Evolutionary conservation across 2,797 vertebrate species (phyloP), one percentile per base, ranked within the genome.

Genomic region (Smutsia temminckii): DNA sequence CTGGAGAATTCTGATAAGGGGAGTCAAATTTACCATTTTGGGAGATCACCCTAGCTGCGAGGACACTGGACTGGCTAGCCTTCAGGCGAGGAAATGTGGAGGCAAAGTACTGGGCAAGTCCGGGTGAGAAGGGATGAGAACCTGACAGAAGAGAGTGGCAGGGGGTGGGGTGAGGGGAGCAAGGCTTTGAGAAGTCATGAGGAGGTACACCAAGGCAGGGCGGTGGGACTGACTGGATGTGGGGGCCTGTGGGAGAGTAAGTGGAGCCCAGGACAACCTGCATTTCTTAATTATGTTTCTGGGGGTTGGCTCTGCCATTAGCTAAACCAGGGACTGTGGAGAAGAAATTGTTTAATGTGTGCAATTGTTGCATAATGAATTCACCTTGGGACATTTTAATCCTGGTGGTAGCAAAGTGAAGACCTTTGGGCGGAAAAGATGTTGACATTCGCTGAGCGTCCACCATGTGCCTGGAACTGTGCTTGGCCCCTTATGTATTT

Each of bases 211-310:
- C 11, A 27, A n/a, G 5, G 10, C 10, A n/a, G 71, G 23, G 37
- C 69, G 14, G 6, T 0, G 16, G 27, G 69, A 68, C 10, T 18
- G 42, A 63, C 1, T 68, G 69, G 49, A 25, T 34, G 23, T 3
- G 13, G 49, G 21, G 17, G 27, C 1, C 6, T 18, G 21, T 9
- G 5, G 32, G 59, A 96, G 42, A 77, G 34, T 64, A 86, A 81
- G 55, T 10, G 2, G 42, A 71, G 53, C 2, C 21, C 55, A 53
- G 84, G 63, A 79, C 61, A 63, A 69, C 8, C 34, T 2, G 0
- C 32, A 72, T 74, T 40, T 95, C 69, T 77, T 66, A 79, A 84
- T 34, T 32, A 17, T 61, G 53, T 42, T 18, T 68, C 42, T 87
- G 21, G 59, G 6, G 9, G 32, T 11, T 75, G n/a, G 55, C n/a